A percentile compares a stretch with the other conserved stretches of the same genome.
Conservation (phyloP, 1,140 invertebrate species). For the Gryon sp. region DNA sequence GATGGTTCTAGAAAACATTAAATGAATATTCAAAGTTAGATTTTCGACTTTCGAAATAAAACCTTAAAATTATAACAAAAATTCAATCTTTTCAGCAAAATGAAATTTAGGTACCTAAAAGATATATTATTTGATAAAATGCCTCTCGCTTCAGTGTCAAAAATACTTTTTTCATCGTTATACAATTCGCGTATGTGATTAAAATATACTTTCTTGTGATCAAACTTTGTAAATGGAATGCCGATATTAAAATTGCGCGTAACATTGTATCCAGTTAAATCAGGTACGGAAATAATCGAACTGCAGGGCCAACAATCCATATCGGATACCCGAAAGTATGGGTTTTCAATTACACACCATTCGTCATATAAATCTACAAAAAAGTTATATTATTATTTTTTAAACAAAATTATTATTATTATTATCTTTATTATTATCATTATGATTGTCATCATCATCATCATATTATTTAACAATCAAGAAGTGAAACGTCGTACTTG, state of each 20-base stretch:
- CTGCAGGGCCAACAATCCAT: conserved; percentile 90
- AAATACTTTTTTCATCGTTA: conserved; percentile 74
- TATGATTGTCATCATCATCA: no score
- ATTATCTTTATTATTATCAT: no score
- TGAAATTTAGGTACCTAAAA: conserved; percentile 55
- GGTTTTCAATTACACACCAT: conserved; percentile 87
- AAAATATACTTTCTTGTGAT: conserved; percentile 63
- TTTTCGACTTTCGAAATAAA: no score
- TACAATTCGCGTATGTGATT: conserved; percentile 78
- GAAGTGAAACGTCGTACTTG: no score
- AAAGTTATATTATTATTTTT: no score
- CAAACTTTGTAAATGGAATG: conserved; percentile 70
- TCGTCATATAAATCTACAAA: conserved; percentile 87
- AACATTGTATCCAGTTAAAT: conserved; percentile 75
- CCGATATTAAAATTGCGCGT: conserved; percentile 70
- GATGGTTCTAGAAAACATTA: conserved; percentile 68
- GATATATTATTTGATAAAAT: conserved; percentile 79
- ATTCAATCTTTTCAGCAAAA: no score
- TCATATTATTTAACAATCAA: no score
- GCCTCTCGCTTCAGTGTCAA: conserved; percentile 80
- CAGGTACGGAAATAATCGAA: conserved; percentile 82
- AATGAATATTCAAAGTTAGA: background rate
- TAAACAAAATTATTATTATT: no score
- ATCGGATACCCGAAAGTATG: conserved; percentile 85
- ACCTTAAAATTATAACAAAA: no score